Percentiles rank a stretch among this genome's conserved stretches.
phyloP scores from a whole-genome alignment of 2,113 vertebrate species.

The Eurypyga helias region DNA sequence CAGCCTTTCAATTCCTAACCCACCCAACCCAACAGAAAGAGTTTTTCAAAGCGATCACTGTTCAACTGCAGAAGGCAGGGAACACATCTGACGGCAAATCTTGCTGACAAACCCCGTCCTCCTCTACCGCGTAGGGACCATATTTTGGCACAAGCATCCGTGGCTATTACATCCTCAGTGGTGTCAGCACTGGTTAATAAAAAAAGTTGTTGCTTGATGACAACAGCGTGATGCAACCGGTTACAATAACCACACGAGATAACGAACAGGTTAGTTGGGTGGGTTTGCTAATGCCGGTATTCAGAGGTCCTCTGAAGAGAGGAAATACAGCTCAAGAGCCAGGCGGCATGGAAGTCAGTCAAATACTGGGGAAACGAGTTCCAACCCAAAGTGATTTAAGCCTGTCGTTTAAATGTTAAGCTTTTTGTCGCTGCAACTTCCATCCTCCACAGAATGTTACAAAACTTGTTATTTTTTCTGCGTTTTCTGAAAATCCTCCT shows the following conservation, averaged over 20 bases:
- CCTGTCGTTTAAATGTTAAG: not conserved
- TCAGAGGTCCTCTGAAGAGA: not conserved
- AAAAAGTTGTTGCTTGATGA: not conserved
- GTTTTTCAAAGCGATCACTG: not conserved
- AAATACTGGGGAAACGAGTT: not conserved
- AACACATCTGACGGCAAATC: not conserved
- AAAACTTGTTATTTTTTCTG: not conserved
- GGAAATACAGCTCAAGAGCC: not conserved
- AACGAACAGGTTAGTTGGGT: not conserved
- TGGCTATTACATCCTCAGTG: not conserved
- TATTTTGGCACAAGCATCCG: not conserved
- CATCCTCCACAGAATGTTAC: not conserved
- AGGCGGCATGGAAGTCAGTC: not conserved
- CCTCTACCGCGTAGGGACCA: rapidly evolving
- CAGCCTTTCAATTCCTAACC: no score
- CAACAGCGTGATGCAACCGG: not conserved
- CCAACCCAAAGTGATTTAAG: not conserved
- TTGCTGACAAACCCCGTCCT: not conserved
- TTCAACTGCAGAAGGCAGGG: not conserved
- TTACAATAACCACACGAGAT: not conserved
- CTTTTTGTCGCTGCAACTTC: not conserved
- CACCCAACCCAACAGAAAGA: not conserved
- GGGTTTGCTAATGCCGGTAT: not conserved
- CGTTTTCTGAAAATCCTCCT: not conserved
- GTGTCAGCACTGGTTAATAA: not conserved